These are phyloP conservation scores for Synergus itoensis DNA, from an alignment of 2,888 invertebrate genomes.

Conservation along the genomic window DNA sequence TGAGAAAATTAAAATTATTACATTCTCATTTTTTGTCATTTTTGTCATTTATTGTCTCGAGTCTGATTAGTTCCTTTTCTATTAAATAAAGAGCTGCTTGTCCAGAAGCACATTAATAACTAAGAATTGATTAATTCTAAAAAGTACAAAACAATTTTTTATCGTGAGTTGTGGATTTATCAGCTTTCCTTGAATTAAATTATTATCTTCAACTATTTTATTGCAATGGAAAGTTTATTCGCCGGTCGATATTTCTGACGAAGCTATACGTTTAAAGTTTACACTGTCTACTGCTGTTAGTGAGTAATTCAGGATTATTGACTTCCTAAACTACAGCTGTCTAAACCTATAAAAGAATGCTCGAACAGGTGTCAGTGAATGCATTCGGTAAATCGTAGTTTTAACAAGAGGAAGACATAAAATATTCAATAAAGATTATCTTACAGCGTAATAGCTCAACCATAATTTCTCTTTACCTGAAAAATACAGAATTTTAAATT, in stretches of 20 bases:
- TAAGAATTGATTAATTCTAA: not conserved
- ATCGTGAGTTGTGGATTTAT: not conserved
- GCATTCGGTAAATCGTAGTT: not conserved
- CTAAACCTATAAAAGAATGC: not conserved
- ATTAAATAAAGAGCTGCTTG: not conserved
- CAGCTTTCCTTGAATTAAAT: not conserved
- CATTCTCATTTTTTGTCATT: too few species aligned
- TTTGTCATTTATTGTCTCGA: too few species aligned
- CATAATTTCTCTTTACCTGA: not conserved
- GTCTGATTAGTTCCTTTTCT: too few species aligned
- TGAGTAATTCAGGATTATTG: conserved; percentile 22
- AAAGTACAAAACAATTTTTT: not conserved
- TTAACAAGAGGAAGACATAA: not conserved
- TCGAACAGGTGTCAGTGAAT: conserved; percentile 12
- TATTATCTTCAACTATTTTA: not conserved
- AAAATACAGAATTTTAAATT: not conserved
- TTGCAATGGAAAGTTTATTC: not conserved
- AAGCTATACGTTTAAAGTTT: not conserved
- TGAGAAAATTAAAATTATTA: too few species aligned
- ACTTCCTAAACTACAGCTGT: conserved; percentile 11
- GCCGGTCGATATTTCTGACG: not conserved
- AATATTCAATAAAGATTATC: not conserved
- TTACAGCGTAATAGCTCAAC: not conserved
- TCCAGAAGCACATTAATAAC: not conserved
- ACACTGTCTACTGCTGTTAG: not conserved